A percentile compares a stretch with the other conserved stretches of the same genome.
Evolutionary conservation across 2,888 invertebrate species (phyloP).

Genomic region (Sinhomidia bicolor): DNA sequence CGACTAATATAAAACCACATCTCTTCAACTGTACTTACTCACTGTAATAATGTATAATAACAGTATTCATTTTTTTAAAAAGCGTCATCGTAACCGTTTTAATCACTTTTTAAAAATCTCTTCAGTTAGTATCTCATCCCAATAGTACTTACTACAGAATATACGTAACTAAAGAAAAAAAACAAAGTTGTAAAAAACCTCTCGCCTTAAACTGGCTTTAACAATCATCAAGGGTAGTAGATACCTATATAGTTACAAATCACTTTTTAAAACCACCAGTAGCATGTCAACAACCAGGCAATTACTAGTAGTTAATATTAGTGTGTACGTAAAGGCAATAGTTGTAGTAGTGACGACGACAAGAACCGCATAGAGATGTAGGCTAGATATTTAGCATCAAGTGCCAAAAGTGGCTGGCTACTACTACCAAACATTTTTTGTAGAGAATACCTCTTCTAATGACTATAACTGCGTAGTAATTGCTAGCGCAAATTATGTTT

Average conservation of each 20-base stretch:
- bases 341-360: neutral
- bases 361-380: conserved; percentile 7
- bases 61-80: neutral
- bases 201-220: conserved; percentile 27
- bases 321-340: neutral
- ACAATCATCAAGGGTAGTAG: conserved; percentile 20
- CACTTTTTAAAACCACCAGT: too few relatives aligned
- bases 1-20: too few relatives aligned
- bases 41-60: neutral
- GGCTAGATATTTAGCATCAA: neutral
- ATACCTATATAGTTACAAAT: too few relatives aligned
- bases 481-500: neutral
- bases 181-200: neutral
- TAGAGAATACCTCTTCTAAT: neutral
- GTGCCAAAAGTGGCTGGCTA: conserved; percentile 8
- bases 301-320: too few relatives aligned
- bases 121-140: neutral
- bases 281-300: too few relatives aligned
- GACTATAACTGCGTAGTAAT: neutral
- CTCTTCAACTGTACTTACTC: neutral
- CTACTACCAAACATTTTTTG: neutral
- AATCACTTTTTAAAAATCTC: neutral
- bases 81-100: neutral
- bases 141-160: neutral
- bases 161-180: neutral